Percentiles rank a stretch among this genome's conserved stretches.
These are phyloP conservation scores for Drosophila hydei DNA, from an alignment of 1,140 invertebrate genomes.

Conservation along the genomic window DNA sequence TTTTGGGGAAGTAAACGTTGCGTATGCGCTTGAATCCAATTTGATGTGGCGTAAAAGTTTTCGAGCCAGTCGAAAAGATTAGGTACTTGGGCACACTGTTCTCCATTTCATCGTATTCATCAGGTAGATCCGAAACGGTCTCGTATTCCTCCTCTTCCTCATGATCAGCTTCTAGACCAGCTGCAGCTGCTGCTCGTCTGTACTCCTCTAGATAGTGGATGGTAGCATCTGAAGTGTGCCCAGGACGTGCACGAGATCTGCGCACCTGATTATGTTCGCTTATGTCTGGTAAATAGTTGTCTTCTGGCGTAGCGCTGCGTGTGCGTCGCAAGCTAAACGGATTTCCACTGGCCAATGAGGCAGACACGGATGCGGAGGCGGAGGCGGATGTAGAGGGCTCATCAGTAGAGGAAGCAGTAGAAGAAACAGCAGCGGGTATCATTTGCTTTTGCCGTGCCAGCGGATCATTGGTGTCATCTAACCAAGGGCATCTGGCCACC, in stretches of 20 bases:
- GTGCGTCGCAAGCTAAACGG: conserved; percentile 56
- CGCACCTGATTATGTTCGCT: conserved; percentile 50
- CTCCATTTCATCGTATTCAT: conserved; percentile 85
- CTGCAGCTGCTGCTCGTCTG: conserved; percentile 44
- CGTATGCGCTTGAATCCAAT: conserved; percentile 93
- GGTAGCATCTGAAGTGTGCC: conserved; percentile 51
- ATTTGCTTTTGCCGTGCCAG: conserved; percentile 14
- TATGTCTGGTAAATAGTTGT: conserved; percentile 67
- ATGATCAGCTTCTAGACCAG: conserved; percentile 20
- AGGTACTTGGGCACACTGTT: conserved; percentile 87
- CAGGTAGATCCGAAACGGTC: conserved; percentile 43
- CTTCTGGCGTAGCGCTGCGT: conserved; percentile 58
- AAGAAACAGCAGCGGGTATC: background rate
- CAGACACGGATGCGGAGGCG: too few relatives aligned
- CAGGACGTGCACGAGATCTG: conserved; percentile 42
- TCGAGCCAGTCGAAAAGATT: conserved; percentile 93
- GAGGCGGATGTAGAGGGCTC: conserved; percentile 15
- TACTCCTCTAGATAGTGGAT: conserved; percentile 76
- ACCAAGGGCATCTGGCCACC: conserved; percentile 83
- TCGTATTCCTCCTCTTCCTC: conserved; percentile 74
- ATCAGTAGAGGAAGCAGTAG: conserved; percentile 4
- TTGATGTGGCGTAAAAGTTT: conserved; percentile 94
- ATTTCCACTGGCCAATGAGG: conserved; percentile 54
- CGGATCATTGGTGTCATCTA: conserved; percentile 76
- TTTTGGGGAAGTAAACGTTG: conserved; percentile 89